Evolutionary conservation across 2,888 invertebrate genomes (phyloP), one percentile per base, ranked within the genome.

Genomic region (Cartodere bifasciata): DNA sequence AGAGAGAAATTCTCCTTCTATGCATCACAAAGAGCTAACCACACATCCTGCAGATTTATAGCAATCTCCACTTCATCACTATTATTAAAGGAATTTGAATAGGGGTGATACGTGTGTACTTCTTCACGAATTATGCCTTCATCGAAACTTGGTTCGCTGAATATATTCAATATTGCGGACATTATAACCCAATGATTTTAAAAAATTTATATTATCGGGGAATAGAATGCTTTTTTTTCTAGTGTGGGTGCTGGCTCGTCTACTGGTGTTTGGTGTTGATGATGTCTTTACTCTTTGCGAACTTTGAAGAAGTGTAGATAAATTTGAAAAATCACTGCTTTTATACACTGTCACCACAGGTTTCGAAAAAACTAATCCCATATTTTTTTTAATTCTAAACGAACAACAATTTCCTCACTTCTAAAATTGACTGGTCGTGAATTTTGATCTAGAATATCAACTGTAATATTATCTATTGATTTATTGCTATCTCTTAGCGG

Each of bases 391-490:
- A 46, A 32, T 35, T 43, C 43, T 12, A 47, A 23, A 24, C 35
- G 21, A 3, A 47, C 33, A 24, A 40, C 33, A 20, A 46, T 37
- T 28, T 39, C 28, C 30, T 47, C 43, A 7, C 40, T 45, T 34
- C 37, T 28, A 30, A 47, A 45, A 37, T 46, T 44, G 5, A 45
- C 38, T 5, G 25, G 31, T 12, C 37, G 23, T 13, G 35, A 43
- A 24, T 42, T 34, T 35, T 48, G 44, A 41, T 48, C 43, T 9
- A 51, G 32, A 12, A 53, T 15, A 32, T 35, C 44, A 27, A 54
- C 12, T 14, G 43, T 44, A 16, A 55, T 36, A 28, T 45, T 41
- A 29, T 37, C 32, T 42, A 54, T 49, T 13, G 29, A 24, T 23
- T n/a, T 31, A 21, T 37, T 37, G 21, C 41, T 47, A 9, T 24